Conservation (phyloP, 2,797 vertebrate species). For the Cyclura pinguis region DNA sequence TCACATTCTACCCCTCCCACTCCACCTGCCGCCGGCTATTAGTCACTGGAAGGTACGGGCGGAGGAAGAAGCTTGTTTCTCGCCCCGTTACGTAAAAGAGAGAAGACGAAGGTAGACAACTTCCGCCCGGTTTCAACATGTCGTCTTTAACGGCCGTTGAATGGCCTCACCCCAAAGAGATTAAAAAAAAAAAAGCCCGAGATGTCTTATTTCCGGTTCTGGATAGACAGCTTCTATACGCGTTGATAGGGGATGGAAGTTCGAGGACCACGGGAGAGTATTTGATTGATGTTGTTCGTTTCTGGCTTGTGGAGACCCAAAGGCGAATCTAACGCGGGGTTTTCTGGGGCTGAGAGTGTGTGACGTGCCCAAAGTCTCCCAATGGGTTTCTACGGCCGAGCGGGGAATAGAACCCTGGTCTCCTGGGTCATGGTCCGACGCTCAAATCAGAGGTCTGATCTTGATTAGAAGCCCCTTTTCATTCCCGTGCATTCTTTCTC, state of each 20-base stretch:
- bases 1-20: neutral
- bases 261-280: too few species aligned
- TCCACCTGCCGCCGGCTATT: neutral
- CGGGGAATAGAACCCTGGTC: too few species aligned
- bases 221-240: neutral
- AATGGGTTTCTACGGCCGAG: too few species aligned
- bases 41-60: neutral
- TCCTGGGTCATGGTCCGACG: too few species aligned
- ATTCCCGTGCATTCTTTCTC: neutral
- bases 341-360: too few species aligned
- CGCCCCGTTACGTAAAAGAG: neutral
- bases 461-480: neutral
- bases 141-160: fast-evolving
- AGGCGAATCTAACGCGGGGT: too few species aligned
- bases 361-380: too few species aligned
- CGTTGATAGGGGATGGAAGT: neutral
- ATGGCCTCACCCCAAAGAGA: neutral
- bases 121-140: constrained; percentile 42
- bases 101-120: fast-evolving
- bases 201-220: neutral
- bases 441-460: too few species aligned
- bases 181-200: neutral
- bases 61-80: fast-evolving
- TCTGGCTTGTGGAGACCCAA: too few species aligned
- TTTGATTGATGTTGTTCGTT: too few species aligned